Percentiles rank a stretch among this genome's conserved stretches.
Conservation (phyloP, 2,797 vertebrate species). For the Sebastes hubbsi region DNA sequence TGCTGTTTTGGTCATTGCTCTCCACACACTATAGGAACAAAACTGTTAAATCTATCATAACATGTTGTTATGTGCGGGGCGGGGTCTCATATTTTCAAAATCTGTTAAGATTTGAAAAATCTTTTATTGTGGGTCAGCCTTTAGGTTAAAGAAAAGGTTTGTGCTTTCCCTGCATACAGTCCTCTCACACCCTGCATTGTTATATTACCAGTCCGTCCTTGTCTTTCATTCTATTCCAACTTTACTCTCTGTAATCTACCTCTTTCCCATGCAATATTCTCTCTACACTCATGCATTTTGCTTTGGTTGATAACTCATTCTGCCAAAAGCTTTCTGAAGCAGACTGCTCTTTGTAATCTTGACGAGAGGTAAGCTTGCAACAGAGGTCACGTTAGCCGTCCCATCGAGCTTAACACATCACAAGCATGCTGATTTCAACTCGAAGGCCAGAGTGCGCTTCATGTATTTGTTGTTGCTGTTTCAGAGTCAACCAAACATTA, state of each 20-base stretch:
- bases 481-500: conserved; percentile 53
- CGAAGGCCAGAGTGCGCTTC: neutral
- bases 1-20: too few species aligned
- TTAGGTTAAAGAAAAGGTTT: neutral
- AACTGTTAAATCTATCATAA: too few species aligned
- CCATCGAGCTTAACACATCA: conserved; percentile 37
- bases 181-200: conserved; percentile 7
- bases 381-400: conserved; percentile 29
- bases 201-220: neutral
- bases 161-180: conserved; percentile 4
- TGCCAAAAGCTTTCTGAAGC: conserved; percentile 67
- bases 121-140: too few species aligned
- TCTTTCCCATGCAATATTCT: conserved; percentile 34
- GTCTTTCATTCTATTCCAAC: conserved; percentile 32
- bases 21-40: too few species aligned
- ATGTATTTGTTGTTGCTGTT: conserved; percentile 16
- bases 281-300: conserved; percentile 66
- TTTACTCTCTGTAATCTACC: conserved; percentile 26
- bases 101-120: too few species aligned
- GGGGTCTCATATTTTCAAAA: too few species aligned
- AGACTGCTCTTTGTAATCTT: conserved; percentile 59
- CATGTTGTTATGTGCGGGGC: too few species aligned
- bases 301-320: conserved; percentile 72
- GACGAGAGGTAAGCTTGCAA: conserved; percentile 72
- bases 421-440: conserved; percentile 62